phyloP scores from a whole-genome alignment of 2,113 vertebrate genomes.

The Sorex fumeus region DNA sequence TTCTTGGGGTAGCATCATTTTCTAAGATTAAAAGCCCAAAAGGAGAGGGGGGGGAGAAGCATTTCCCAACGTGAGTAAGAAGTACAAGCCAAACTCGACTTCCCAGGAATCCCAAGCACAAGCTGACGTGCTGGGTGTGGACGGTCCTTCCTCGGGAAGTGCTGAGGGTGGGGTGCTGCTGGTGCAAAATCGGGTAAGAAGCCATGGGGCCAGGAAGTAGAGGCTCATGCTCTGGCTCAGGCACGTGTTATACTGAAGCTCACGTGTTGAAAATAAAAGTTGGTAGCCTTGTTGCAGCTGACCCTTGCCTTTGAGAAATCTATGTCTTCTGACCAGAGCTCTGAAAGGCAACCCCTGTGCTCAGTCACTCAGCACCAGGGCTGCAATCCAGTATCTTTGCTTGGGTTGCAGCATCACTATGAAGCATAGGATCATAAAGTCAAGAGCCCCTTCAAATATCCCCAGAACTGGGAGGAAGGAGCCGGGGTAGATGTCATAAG shows the following conservation, averaged over 20 bases:
- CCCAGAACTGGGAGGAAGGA: not conserved
- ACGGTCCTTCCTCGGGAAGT: not conserved
- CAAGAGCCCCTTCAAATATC: not conserved
- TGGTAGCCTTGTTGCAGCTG: too few species aligned
- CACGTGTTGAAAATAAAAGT: not conserved
- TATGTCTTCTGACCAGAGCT: not conserved
- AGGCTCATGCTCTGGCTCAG: not conserved
- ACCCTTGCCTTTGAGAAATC: not conserved
- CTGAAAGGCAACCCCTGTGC: not conserved
- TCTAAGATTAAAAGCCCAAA: conserved; percentile 63
- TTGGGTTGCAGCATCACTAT: not conserved
- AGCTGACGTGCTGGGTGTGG: not conserved
- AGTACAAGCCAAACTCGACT: not conserved
- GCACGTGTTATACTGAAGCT: not conserved
- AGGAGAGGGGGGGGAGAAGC: not conserved
- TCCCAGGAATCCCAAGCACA: not conserved
- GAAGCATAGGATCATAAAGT: not conserved
- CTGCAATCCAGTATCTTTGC: not conserved
- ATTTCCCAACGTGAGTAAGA: not conserved
- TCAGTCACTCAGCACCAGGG: not conserved
- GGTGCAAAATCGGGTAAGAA: not conserved
- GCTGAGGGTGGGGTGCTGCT: not conserved
- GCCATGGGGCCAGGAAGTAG: accelerated
- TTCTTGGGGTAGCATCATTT: conserved; percentile 70
- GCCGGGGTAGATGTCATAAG: too few species aligned